Conservation (phyloP, 2,888 invertebrate genomes). For the Cephus nigrinus region DNA sequence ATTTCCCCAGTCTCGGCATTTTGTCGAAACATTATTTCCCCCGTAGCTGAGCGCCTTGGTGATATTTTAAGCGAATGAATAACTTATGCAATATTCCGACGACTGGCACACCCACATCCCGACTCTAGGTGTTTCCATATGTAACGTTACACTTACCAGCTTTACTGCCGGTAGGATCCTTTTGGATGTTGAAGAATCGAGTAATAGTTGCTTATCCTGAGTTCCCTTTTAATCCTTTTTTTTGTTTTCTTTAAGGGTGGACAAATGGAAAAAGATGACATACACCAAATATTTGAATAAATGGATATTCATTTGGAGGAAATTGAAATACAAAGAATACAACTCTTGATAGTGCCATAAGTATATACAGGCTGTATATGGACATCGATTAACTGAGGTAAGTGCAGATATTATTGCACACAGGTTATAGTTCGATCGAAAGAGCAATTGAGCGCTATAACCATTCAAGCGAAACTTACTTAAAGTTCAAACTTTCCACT, state of each 20-base stretch:
- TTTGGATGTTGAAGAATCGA: neutral
- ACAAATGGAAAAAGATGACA: neutral
- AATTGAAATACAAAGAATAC: neutral
- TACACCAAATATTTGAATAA: neutral
- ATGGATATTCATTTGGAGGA: neutral
- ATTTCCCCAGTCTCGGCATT: constrained; percentile 8
- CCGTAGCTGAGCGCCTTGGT: neutral
- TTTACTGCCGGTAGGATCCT: neutral
- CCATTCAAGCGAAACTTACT: neutral
- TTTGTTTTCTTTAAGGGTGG: neutral
- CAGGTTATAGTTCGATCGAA: neutral
- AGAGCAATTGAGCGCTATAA: neutral
- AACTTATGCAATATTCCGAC: constrained; percentile 18
- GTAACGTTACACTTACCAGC: neutral
- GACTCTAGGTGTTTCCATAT: neutral
- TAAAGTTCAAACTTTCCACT: neutral
- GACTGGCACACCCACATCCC: neutral
- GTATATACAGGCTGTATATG: neutral
- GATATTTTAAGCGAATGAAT: constrained; percentile 18
- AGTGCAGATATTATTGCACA: neutral
- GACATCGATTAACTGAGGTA: neutral
- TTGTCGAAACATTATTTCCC: constrained; percentile 11
- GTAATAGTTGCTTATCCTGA: neutral
- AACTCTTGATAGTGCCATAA: neutral
- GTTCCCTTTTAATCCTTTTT: neutral